These are phyloP conservation scores for Cryptotermes secundus DNA, from an alignment of 1,140 invertebrate species.

Conservation along the genomic window DNA sequence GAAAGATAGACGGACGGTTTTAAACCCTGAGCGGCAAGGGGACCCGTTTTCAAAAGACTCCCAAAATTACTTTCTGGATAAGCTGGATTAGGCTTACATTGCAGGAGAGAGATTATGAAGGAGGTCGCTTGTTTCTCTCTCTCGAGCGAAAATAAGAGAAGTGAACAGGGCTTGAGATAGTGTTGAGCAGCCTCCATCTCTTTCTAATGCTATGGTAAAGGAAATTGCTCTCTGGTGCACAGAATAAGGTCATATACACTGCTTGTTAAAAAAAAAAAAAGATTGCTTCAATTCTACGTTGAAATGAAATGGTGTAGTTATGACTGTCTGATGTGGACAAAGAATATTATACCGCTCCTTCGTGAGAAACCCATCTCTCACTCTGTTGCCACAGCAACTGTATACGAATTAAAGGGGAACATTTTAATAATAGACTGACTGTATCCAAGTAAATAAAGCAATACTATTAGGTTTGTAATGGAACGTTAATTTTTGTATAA, in stretches of 20 bases:
- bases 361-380: neutral
- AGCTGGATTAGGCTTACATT: constrained; percentile 36
- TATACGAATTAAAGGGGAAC: too few relatives aligned
- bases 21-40: constrained; percentile 24
- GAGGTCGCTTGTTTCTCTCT: constrained; percentile 30
- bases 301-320: neutral
- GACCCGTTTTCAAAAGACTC: constrained; percentile 39
- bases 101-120: constrained; percentile 33
- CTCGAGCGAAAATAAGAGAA: constrained; percentile 23
- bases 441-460: too few relatives aligned
- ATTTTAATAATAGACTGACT: too few relatives aligned
- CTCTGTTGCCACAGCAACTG: neutral
- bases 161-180: constrained; percentile 9
- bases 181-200: neutral
- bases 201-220: neutral
- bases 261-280: constrained; percentile 3
- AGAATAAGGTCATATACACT: constrained; percentile 19
- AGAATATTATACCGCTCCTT: neutral
- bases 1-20: constrained; percentile 22
- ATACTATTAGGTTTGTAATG: too few relatives aligned
- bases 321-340: constrained; percentile 1
- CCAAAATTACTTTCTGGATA: constrained; percentile 41
- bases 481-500: too few relatives aligned
- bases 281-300: neutral
- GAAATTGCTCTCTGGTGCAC: neutral